Evolutionary conservation across 2,113 vertebrate genomes (phyloP).

Genomic region (Eira barbara): DNA sequence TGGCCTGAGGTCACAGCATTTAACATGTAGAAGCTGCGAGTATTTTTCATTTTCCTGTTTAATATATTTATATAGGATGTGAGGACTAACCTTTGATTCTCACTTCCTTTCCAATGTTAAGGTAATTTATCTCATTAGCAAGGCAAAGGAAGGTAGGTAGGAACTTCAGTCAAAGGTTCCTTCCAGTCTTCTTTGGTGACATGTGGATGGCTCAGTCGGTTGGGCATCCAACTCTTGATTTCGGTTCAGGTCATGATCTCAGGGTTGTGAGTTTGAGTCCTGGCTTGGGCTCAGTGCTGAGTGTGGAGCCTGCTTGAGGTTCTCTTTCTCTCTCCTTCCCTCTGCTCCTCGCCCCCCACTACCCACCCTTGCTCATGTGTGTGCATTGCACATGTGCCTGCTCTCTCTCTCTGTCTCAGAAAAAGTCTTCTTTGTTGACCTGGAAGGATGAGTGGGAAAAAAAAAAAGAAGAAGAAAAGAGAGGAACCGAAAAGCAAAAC

Average conservation of each 20-base stretch:
- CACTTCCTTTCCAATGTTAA: background rate
- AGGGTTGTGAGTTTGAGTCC: background rate
- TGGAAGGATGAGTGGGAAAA: background rate
- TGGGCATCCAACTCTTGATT: background rate
- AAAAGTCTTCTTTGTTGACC: background rate
- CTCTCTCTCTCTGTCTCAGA: background rate
- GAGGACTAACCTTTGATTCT: background rate
- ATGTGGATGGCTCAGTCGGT: background rate
- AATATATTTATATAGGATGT: background rate
- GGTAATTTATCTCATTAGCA: background rate
- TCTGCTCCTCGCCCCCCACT: background rate
- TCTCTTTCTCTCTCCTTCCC: background rate
- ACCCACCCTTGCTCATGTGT: background rate
- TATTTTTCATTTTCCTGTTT: background rate
- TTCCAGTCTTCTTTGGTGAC: background rate
- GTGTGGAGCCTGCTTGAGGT: background rate
- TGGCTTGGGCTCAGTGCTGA: background rate
- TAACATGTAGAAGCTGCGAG: background rate
- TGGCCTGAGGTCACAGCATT: background rate
- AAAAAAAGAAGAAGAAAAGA: too few relatives aligned
- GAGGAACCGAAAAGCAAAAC: background rate
- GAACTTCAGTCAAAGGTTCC: background rate
- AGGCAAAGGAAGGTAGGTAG: background rate
- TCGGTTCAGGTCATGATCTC: background rate
- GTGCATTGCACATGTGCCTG: accelerated